Base-by-base conservation (phyloP, 2,797 vertebrate genomes). In the Selene dorsalis region DNA sequence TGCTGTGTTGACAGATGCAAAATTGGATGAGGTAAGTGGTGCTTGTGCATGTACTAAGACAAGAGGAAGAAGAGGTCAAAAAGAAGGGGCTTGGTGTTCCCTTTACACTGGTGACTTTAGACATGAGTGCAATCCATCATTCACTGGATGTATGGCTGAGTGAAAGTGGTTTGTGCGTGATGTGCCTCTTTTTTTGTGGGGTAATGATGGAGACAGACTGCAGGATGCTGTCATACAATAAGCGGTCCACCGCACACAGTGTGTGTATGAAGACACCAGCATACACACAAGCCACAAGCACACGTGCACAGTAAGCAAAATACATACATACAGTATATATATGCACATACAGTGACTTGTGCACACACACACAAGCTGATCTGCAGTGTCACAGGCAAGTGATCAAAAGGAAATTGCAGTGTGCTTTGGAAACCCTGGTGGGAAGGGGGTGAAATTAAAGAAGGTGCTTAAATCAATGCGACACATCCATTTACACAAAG, bases 401-500 rank as follows among this genome's bases (percentile, higher is more conserved):
- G 81, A 88, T 84, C 76, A 87, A 89, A 90, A 87, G 73, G 78
- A 87, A 87, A 89, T 83, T 83, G 75, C 77, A 56, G 78, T 79
- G 77, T 74, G 79, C 83, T 83, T 77, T 78, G 65, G 86, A 57
- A 89, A 76, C 78, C 85, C 85, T 85, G 83, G 82, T 87, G 76
- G 71, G 66, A 82, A 61, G 57, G 43, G 80, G 70, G 84, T 84
- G 55, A 72, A 88, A 90, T 91, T 88, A 91, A 83, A 89, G 72
- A 84, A 63, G 72, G 75, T 78, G 77, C 83, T 84, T 92, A 88
- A 92, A 88, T 90, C 78, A 87, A 78, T 60, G 82, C 52, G 72
- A 89, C 90, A 88, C 74, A 84, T 89, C 77, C 80, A 91, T 90
- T 92, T 89, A 90, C 77, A 83, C 82, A 83, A 90, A 89, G 80